Evolutionary conservation across 1,140 invertebrate genomes (phyloP), one percentile per base, ranked within the genome.

Genomic region (Bombyx mori): DNA sequence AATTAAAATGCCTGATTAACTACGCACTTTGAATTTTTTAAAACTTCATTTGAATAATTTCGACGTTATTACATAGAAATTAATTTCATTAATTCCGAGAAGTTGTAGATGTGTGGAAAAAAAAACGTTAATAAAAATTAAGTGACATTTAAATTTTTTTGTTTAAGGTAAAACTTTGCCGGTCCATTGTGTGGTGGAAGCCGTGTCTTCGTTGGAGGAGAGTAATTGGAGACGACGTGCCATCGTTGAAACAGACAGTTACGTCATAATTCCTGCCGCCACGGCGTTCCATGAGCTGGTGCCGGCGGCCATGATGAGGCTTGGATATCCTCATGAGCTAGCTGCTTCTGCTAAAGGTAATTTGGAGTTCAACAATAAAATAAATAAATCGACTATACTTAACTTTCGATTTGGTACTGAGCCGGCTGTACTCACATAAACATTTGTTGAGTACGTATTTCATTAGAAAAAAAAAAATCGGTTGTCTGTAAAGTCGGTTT

Each of bases 121-220:
- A 5, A 35, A 35, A 35, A 35, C 26, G 26, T 5, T 18, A 26
- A 49, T 44, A 56, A 54, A 12, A 35, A 42, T 26, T n/a, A n/a
- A 26, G 18, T 52, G 12, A 54, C 7, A 18, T 54, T 42, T 55
- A 3, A n/a, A 47, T 46, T 60, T 61, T 54, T 10, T 71, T 71
- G 56, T 90, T 90, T 42, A 90, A 97, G 96, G 92, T 52, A 97
- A 97, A 90, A 96, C 95, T 52, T 89, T 98, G 68, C 96, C 96
- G 57, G 94, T 98, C 10, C 96, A 97, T 79, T 98, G 96, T 82
- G 91, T 98, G 44, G 94, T 98, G 50, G 94, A 96, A 85, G 92
- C 93, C 5, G 92, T 95, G 58, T 90, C 92, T 58, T 92, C 92
- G 18, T 81, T 94, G 62, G 92, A 93, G 50, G 92, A 93, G 65